These are phyloP conservation scores for Aphelenchoides fujianensis DNA, from an alignment of 1,140 invertebrate genomes.

Conservation along the genomic window DNA sequence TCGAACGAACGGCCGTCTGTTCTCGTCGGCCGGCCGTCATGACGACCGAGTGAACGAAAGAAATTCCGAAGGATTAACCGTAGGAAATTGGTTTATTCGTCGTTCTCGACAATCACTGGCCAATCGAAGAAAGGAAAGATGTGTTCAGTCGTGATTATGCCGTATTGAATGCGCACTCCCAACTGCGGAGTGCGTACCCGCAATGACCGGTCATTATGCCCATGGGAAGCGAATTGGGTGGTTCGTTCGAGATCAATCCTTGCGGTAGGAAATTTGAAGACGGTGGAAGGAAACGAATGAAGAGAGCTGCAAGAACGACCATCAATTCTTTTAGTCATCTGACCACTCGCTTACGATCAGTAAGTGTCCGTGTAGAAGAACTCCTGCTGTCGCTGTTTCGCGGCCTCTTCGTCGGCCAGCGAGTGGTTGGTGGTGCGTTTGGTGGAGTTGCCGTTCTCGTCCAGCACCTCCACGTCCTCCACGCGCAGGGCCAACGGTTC, in stretches of 20 bases:
- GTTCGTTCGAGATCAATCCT: background rate
- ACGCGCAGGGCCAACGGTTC: background rate
- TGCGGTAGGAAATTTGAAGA: background rate
- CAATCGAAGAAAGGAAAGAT: too few species aligned
- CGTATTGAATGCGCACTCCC: too few species aligned
- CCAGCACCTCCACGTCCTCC: background rate
- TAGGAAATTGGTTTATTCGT: too few species aligned
- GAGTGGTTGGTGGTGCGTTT: background rate
- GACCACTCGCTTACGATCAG: background rate
- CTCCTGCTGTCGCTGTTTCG: background rate
- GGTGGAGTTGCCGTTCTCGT: background rate
- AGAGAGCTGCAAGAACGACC: background rate
- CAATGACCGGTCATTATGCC: background rate
- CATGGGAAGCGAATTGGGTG: background rate
- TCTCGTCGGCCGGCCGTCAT: too few species aligned
- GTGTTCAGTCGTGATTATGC: too few species aligned
- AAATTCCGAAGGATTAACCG: too few species aligned
- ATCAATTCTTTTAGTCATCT: background rate
- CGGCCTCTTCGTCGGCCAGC: background rate
- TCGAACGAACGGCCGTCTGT: too few species aligned
- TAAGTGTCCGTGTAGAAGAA: background rate
- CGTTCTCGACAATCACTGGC: too few species aligned
- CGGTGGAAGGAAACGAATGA: too few species aligned
- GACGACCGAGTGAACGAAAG: too few species aligned
- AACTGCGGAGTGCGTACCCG: too few species aligned